A percentile compares a stretch with the other conserved stretches of the same genome.
Conservation (phyloP, 2,113 vertebrate species). For the Oxyura jamaicensis region DNA sequence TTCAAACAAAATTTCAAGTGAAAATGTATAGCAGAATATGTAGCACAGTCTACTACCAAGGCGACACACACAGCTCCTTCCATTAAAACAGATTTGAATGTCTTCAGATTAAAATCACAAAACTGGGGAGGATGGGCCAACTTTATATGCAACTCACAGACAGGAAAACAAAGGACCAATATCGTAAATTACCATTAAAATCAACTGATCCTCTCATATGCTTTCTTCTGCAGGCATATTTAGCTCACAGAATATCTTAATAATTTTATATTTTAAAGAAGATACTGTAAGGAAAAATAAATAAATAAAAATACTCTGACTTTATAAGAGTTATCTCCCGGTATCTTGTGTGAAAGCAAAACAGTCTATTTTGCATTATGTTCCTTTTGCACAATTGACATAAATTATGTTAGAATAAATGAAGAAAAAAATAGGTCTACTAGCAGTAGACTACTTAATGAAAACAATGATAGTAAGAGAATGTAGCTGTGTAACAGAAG, state of each 20-base stretch:
- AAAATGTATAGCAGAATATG: background rate
- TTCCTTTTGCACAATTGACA: background rate
- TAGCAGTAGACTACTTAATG: background rate
- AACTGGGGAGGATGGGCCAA: background rate
- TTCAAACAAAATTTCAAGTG: background rate
- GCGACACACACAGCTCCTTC: background rate
- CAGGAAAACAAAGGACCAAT: background rate
- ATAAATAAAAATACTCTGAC: background rate
- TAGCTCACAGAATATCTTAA: background rate
- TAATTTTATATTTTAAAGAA: background rate
- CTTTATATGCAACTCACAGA: background rate
- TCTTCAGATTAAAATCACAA: background rate
- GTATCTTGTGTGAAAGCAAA: background rate
- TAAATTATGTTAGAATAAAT: background rate
- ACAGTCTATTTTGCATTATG: background rate
- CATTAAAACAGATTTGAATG: background rate
- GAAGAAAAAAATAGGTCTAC: background rate
- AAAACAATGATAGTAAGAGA: background rate
- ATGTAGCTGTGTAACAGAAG: background rate
- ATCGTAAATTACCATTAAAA: background rate
- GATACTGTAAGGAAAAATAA: background rate
- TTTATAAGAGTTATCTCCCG: background rate
- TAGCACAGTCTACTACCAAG: background rate
- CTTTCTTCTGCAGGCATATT: background rate
- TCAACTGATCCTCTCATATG: background rate